A percentile compares a stretch with the other conserved stretches of the same genome.
phyloP scores from a whole-genome alignment of 2,888 invertebrate species.

The Calephelis perditalis region DNA sequence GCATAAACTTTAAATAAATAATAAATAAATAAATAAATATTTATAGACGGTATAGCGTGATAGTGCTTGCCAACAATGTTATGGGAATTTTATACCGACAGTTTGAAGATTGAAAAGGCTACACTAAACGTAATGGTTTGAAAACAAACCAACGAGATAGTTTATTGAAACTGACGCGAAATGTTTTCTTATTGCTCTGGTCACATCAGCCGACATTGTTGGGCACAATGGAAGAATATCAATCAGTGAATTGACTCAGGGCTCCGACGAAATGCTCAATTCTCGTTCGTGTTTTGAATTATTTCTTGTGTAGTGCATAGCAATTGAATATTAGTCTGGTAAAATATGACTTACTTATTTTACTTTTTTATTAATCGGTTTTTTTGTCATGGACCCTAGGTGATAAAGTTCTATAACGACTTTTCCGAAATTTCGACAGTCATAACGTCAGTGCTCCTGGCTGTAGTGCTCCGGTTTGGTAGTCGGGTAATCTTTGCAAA shows the following conservation, averaged over 20 bases:
- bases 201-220: slow-evolving; percentile 21
- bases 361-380: too few relatives aligned
- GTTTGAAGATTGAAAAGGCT: slow-evolving; percentile 1
- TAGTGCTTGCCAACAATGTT: neutral
- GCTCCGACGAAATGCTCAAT: slow-evolving; percentile 15
- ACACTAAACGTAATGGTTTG: neutral
- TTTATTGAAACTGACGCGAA: slow-evolving; percentile 22
- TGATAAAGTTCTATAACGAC: too few relatives aligned
- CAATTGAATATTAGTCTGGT: slow-evolving; percentile 10
- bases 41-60: neutral
- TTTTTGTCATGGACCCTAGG: too few relatives aligned
- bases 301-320: neutral
- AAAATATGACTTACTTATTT: too few relatives aligned
- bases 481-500: too few relatives aligned
- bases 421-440: too few relatives aligned
- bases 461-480: too few relatives aligned
- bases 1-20: too few relatives aligned
- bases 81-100: neutral
- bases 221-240: slow-evolving; percentile 51
- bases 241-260: slow-evolving; percentile 53
- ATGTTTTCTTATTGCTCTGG: slow-evolving; percentile 22
- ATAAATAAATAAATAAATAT: too few relatives aligned
- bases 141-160: slow-evolving; percentile 1
- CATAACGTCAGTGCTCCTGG: too few relatives aligned
- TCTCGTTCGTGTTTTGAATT: slow-evolving; percentile 12